Evolutionary conservation across 2,888 invertebrate species (phyloP), one percentile per base, ranked within the genome.

Genomic region (Tuta absoluta): DNA sequence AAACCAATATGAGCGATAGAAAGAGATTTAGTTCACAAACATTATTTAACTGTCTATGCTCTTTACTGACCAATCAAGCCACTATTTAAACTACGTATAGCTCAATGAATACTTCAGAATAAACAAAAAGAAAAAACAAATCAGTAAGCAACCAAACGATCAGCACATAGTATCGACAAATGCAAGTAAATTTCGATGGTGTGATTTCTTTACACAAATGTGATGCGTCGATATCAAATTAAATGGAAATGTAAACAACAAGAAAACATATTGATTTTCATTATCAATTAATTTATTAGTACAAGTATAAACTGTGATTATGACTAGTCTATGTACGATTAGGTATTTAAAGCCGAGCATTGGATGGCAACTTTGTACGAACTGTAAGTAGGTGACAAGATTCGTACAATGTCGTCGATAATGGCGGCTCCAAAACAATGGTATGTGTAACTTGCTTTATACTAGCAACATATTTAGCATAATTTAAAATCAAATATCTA

Each of bases 121-220:
- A 33, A 56, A 33, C 28, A 17, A 24, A 64, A 17, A 64, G 68
- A 65, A 41, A 65, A 66, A 41, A 70, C 66, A 69, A 67, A 63
- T 65, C 58, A 71, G 70, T 59, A 71, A 68, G 67, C 69, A 73
- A 72, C 66, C 69, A 73, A 68, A 68, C 62, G 67, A 75, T 73
- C 73, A 74, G 69, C 72, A 77, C 75, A 72, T 72, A 69, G 67
- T 73, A 77, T 68, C 71, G 66, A 76, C 73, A 74, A 76, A 89
- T 89, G 88, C 86, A 79, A 83, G 87, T 89, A 89, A 88, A 84
- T 87, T 89, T 89, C 91, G 90, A 90, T 90, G 91, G 91, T 91
- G 90, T 91, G 91, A 90, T 84, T 78, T 84, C 79, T 84, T 81
- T 82, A 83, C 77, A 82, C 68, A 78, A 71, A 80, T 83, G 79